Evolutionary conservation across 2,888 invertebrate species (phyloP), one percentile per base, ranked within the genome.

Genomic region (Clanis bilineata): DNA sequence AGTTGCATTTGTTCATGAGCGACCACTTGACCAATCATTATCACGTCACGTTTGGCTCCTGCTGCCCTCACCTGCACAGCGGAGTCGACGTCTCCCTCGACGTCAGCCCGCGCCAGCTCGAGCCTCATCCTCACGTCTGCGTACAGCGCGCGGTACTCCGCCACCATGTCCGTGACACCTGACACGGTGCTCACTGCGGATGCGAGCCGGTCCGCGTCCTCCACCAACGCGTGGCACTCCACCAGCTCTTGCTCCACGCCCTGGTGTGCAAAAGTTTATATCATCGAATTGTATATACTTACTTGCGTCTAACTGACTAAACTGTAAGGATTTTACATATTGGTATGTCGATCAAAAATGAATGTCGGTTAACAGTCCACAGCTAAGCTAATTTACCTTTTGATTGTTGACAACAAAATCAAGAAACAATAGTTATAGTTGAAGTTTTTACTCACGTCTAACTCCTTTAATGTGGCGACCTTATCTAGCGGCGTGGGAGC

Each of bases 401-500:
- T n/a, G n/a, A n/a, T n/a, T n/a, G n/a, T n/a, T n/a, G n/a, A n/a
- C n/a, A n/a, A n/a, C n/a, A n/a, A n/a, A n/a, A n/a, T n/a, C n/a
- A n/a, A n/a, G n/a, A n/a, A n/a, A n/a, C n/a, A n/a, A n/a, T n/a
- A n/a, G n/a, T n/a, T n/a, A n/a, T n/a, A n/a, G n/a, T n/a, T n/a
- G n/a, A n/a, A n/a, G n/a, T n/a, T n/a, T n/a, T n/a, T 63, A 86
- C 88, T 85, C 67, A 93, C 93, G 62, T 92, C 88, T 18, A 95
- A 75, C 69, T 93, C 92, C 43, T 82, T 83, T 32, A 82, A 84
- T 65, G 73, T 92, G 69, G 71, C 93, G 62, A 54, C 86, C 70
- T 79, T 90, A 75, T 82, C 93, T 67, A 71, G 86, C 66, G 74
- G 93, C 72, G 67, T 83, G 65, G 90, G 91, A 0, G 93, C 88